Conservation (phyloP, 1,140 invertebrate genomes). For the Drosophila kanapiae region DNA sequence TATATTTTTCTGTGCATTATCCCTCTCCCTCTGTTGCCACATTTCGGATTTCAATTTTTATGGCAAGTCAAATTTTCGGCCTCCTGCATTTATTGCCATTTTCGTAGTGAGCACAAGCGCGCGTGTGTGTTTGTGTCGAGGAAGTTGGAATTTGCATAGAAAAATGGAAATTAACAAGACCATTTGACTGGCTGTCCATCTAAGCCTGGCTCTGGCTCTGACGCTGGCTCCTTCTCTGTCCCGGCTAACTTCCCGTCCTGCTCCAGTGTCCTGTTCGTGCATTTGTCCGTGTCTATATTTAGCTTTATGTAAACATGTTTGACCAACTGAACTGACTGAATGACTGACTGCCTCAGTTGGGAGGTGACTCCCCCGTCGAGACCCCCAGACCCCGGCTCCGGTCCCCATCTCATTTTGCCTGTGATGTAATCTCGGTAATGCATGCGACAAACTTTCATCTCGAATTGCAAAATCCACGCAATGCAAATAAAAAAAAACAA, state of each 20-base stretch:
- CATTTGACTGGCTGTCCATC: constrained; percentile 77
- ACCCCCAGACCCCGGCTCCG: constrained; percentile 1
- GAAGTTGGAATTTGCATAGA: constrained; percentile 84
- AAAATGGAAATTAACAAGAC: constrained; percentile 85
- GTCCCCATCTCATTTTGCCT: constrained; percentile 4
- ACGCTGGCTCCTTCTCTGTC: constrained; percentile 6
- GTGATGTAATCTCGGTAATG: constrained; percentile 79
- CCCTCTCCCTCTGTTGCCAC: constrained; percentile 23
- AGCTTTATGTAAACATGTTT: constrained; percentile 75
- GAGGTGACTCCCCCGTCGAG: constrained; percentile 11
- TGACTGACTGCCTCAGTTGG: constrained; percentile 80
- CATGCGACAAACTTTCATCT: constrained; percentile 79
- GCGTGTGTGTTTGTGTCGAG: constrained; percentile 62
- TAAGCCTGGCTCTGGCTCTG: constrained; percentile 14
- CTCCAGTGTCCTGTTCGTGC: constrained; percentile 62
- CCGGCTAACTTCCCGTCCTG: background rate
- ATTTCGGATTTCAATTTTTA: constrained; percentile 81
- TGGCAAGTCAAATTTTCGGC: constrained; percentile 78
- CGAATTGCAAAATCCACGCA: constrained; percentile 73
- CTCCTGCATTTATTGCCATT: constrained; percentile 67
- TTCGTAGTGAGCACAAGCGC: constrained; percentile 26
- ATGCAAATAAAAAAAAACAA: constrained; percentile 21
- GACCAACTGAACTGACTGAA: constrained; percentile 82
- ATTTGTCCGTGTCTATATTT: constrained; percentile 74
- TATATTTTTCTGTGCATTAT: background rate